Evolutionary conservation across 2,113 vertebrate species (phyloP).

Genomic region (Asarcornis scutulata): DNA sequence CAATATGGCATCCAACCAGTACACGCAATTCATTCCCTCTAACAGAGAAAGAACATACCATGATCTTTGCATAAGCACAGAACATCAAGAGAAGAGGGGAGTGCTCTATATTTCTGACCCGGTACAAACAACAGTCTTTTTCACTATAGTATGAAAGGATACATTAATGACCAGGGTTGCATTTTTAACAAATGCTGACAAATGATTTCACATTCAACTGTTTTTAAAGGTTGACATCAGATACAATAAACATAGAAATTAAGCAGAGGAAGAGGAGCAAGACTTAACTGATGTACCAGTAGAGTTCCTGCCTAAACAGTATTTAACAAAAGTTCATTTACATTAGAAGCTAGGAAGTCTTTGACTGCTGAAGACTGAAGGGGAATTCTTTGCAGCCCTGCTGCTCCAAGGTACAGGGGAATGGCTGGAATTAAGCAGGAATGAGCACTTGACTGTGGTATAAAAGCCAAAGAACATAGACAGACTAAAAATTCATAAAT

Average conservation of each 20-base stretch:
- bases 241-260: not conserved
- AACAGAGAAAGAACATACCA: not conserved
- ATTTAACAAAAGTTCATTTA: not conserved
- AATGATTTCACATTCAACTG: not conserved
- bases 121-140: not conserved
- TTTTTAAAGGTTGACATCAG: not conserved
- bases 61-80: not conserved
- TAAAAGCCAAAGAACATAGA: not conserved
- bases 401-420: not conserved
- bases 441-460: rapidly evolving
- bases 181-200: not conserved
- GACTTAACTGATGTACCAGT: not conserved
- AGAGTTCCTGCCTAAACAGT: not conserved
- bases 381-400: not conserved
- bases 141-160: not conserved
- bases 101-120: not conserved
- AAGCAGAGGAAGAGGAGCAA: not conserved
- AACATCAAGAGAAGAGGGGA: not conserved
- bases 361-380: not conserved
- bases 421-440: not conserved
- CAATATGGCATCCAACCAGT: not conserved
- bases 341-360: not conserved
- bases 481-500: not conserved
- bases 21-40: not conserved
- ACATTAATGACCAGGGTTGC: not conserved